Percentiles rank a stretch among this genome's conserved stretches.
Conservation (phyloP, 1,140 invertebrate genomes). For the Bradynema listronoti region DNA sequence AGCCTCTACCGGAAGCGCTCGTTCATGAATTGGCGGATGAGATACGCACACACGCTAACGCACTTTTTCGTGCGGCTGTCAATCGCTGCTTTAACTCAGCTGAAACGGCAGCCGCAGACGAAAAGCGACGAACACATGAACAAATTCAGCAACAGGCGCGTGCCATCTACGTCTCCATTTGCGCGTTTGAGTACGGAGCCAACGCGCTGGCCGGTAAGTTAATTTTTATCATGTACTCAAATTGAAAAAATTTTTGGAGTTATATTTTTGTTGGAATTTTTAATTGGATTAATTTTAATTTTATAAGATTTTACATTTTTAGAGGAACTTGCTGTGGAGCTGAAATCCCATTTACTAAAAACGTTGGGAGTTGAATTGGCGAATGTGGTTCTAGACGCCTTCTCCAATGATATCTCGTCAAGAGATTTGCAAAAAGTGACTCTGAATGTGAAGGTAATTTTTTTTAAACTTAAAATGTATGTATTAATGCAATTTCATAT, state of each 20-base stretch:
- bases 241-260: too few relatives aligned
- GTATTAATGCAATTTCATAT: neutral
- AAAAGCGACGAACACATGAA: constrained; percentile 16
- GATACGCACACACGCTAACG: constrained; percentile 12
- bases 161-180: constrained; percentile 26
- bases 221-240: too few relatives aligned
- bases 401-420: constrained; percentile 12
- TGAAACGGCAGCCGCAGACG: constrained; percentile 11
- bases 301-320: constrained; percentile 1
- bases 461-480: neutral
- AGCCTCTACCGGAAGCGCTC: constrained; percentile 18
- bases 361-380: constrained; percentile 28
- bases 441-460: neutral
- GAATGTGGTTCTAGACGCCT: constrained; percentile 14
- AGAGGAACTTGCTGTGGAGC: constrained; percentile 29
- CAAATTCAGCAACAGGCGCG: constrained; percentile 8
- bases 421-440: constrained; percentile 8
- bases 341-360: constrained; percentile 22
- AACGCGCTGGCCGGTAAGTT: constrained; percentile 14
- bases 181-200: constrained; percentile 28
- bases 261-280: constrained; percentile 10
- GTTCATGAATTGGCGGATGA: constrained; percentile 24
- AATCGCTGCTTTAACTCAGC: constrained; percentile 1
- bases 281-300: constrained; percentile 12
- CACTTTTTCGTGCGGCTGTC: constrained; percentile 19